phyloP scores from a whole-genome alignment of 1,140 invertebrate genomes.

The Drosophila ercepeae region DNA sequence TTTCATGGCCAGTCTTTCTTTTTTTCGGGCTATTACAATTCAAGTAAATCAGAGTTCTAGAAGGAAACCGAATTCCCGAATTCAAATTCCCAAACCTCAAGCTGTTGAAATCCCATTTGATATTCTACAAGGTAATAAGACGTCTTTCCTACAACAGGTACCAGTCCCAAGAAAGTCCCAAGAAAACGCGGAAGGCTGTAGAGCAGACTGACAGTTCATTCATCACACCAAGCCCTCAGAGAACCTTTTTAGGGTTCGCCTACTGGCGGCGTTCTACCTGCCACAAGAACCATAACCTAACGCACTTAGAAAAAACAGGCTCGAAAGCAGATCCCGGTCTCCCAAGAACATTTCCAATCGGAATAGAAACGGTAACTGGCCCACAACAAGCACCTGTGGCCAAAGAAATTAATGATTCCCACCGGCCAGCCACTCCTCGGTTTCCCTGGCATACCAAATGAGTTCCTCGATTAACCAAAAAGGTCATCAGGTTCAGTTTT shows the following conservation, averaged over 20 bases:
- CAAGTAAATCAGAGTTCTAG: no score
- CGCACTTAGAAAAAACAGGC: constrained; percentile 33
- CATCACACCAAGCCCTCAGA: constrained; percentile 16
- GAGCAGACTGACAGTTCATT: constrained; percentile 50
- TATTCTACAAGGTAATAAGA: neutral
- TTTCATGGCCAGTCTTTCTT: no score
- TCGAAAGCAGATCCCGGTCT: constrained; percentile 5
- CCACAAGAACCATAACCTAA: constrained; percentile 52
- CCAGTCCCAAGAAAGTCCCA: constrained; percentile 2
- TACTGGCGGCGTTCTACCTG: constrained; percentile 33
- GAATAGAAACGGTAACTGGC: constrained; percentile 48
- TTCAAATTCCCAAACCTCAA: neutral
- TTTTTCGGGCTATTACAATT: no score
- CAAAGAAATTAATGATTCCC: constrained; percentile 43
- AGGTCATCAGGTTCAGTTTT: neutral
- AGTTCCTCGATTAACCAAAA: constrained; percentile 8
- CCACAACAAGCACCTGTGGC: constrained; percentile 18
- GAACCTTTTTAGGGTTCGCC: constrained; percentile 11
- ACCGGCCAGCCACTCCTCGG: constrained; percentile 10
- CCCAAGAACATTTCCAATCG: constrained; percentile 28
- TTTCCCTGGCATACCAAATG: constrained; percentile 32
- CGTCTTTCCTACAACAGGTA: constrained; percentile 29
- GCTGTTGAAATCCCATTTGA: neutral
- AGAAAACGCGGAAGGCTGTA: neutral
- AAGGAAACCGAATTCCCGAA: neutral